Evolutionary conservation across 2,797 vertebrate species (phyloP), one percentile per base, ranked within the genome.

Genomic region (Phataginus tetradactyla): DNA sequence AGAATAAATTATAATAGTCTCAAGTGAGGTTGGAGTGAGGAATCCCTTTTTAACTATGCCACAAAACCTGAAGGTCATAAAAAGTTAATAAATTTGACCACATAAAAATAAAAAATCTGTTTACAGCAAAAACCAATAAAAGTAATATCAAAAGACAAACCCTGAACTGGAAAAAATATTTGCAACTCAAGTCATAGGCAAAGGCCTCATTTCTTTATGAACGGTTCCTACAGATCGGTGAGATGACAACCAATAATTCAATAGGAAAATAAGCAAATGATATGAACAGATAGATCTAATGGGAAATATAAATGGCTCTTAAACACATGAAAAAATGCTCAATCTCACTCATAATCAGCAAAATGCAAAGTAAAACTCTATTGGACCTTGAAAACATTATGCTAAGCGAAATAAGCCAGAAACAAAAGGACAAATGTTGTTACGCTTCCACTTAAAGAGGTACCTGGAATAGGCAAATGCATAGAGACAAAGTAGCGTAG

Each of bases 281-380:
- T 69, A 84, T 12, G 42, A 64, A 86, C 55, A 77, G 29, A 69
- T 7, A 61, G 29, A 90, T 92, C 72, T 75, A 80, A 79, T 25
- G 81, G 39, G 68, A 96, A 86, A 85, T 83, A 94, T 5, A 95
- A 87, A 94, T 57, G 8, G 49, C 34, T 90, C 51, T 66, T 78
- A 91, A 80, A 91, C 29, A 75, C 66, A 39, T 57, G 49, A 68
- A 91, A 87, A 96, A 87, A 84, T 61, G 71, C 32, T 90, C 64
- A 92, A 59, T 4, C 25, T 92, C 85, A 92, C 75, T 89, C 53
- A 86, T 34, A 75, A 92, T 84, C 80, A 80, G 80, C 74, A 85
- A 96, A 89, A 66, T 77, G 29, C 66, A 94, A 94, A 94, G 88
- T 91, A 88, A 94, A 96, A 87, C n/a, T 84, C 71, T 85, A 85